These are phyloP conservation scores for Alcedo quadribrachys DNA, from an alignment of 2,797 vertebrate species.

Conservation along the genomic window DNA sequence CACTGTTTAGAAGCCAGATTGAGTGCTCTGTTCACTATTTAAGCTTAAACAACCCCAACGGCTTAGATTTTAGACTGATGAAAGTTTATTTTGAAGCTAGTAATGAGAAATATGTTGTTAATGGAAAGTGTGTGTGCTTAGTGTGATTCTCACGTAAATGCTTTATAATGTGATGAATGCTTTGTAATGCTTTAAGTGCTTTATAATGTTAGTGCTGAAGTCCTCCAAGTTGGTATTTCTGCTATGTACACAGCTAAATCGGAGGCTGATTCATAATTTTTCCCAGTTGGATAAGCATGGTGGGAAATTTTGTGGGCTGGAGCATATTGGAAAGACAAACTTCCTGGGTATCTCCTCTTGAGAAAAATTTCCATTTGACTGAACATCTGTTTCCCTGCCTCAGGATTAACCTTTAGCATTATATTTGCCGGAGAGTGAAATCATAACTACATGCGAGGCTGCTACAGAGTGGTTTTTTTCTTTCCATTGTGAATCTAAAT, in stretches of 20 bases:
- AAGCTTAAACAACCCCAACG: not conserved
- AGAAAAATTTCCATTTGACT: conserved; percentile 53
- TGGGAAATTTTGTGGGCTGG: conserved; percentile 58
- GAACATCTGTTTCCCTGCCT: conserved; percentile 63
- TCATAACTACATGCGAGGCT: not conserved
- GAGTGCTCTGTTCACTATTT: not conserved
- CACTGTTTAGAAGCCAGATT: rapidly evolving
- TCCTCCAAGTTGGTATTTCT: not conserved
- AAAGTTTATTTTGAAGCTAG: not conserved
- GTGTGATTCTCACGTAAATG: not conserved
- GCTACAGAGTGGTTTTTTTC: not conserved
- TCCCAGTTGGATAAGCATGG: conserved; percentile 22
- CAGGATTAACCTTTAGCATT: conserved; percentile 47
- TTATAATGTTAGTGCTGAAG: not conserved
- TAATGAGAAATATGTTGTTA: not conserved
- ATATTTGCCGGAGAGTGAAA: conserved; percentile 1
- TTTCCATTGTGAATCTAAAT: not conserved
- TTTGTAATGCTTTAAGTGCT: not conserved
- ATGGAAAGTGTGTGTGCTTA: not conserved
- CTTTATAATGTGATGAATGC: not conserved
- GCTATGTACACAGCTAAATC: not conserved
- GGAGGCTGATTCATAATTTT: not conserved
- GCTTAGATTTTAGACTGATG: not conserved
- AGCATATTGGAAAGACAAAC: conserved; percentile 51
- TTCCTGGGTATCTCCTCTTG: conserved; percentile 73